Base-by-base conservation (phyloP, 2,888 invertebrate species). In the Synanthedon tipuliformis region DNA sequence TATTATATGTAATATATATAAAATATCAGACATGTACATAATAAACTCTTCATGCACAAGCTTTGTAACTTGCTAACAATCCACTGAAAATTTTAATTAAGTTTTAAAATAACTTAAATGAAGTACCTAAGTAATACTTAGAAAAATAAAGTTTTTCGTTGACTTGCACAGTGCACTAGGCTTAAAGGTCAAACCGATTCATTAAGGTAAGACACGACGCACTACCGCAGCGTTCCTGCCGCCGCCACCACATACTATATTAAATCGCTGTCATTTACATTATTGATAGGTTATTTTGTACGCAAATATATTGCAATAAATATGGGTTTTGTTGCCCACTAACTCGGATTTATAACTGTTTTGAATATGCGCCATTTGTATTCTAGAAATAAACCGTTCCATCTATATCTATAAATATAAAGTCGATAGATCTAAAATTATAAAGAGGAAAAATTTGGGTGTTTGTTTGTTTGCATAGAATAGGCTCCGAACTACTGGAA, bases 201-300 rank as follows among this genome's bases (percentile, higher is more conserved):
- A 69, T 73, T 62, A 59, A 52, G 56, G 54, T 54, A 45, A 58
- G 64, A 68, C 71, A 63, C 71, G 34, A 67, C 64, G 62, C 63
- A 62, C 65, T 64, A 62, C 68, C 64, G 60, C 62, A 64, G 65
- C 64, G 63, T 66, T 68, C 67, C 71, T 61, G 64, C 65, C 67
- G 64, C 65, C 55, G 64, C 66, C 67, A 64, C 65, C 55, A 41
- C 16, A 34, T 8, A 55, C 51, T 56, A 64, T 75, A 73, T 72
- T 74, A 80, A 82, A 81, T 82, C 63, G 79, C 77, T 73, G 75
- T 75, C 71, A 79, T 81, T 81, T 76, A 69, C 70, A 74, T 74
- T 77, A 81, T 80, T 80, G 81, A 83, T 82, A 71, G 79, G 69
- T 74, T 73, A 77, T 78, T 80, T 79, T 78, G 75, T 75, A 65